A percentile compares a stretch with the other conserved stretches of the same genome.
Evolutionary conservation across 2,797 vertebrate genomes (phyloP).

Genomic region (Darevskia mixta): DNA sequence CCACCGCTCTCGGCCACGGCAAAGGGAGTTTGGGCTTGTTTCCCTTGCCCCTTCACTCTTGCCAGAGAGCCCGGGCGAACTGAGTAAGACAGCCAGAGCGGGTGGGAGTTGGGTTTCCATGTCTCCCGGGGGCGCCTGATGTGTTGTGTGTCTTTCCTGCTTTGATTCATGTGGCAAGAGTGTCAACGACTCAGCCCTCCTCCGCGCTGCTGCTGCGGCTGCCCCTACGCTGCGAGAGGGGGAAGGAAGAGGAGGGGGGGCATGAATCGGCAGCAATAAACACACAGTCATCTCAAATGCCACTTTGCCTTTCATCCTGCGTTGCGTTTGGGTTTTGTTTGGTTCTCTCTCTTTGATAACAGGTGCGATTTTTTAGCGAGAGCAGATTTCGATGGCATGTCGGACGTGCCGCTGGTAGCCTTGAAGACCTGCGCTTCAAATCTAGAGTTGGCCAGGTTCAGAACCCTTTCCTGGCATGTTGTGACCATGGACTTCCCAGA

Average conservation of each 20-base stretch:
- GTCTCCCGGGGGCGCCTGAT: not conserved
- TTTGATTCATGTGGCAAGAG: conserved; percentile 50
- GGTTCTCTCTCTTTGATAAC: not conserved
- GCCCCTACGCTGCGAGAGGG: not conserved
- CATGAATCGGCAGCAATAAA: not conserved
- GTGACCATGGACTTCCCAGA: not conserved
- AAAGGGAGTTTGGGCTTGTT: not conserved
- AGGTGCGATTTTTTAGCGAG: not conserved
- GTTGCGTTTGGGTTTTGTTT: not conserved
- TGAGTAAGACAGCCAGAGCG: conserved; percentile 29
- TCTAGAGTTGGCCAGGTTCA: not conserved
- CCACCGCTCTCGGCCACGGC: no score
- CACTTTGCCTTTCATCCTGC: not conserved
- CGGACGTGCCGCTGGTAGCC: no score
- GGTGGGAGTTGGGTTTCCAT: not conserved
- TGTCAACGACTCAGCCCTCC: conserved; percentile 14
- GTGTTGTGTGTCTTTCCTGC: not conserved
- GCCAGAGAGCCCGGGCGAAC: conserved; percentile 45
- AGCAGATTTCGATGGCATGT: rapidly evolving
- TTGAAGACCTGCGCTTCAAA: no score
- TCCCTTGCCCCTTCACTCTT: not conserved
- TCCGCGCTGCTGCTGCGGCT: not conserved
- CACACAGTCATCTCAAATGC: not conserved
- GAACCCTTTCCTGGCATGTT: not conserved
- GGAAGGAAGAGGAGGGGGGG: not conserved